These are phyloP conservation scores for Acanthurus lineatus DNA, from an alignment of 2,797 vertebrate genomes.

Conservation along the genomic window DNA sequence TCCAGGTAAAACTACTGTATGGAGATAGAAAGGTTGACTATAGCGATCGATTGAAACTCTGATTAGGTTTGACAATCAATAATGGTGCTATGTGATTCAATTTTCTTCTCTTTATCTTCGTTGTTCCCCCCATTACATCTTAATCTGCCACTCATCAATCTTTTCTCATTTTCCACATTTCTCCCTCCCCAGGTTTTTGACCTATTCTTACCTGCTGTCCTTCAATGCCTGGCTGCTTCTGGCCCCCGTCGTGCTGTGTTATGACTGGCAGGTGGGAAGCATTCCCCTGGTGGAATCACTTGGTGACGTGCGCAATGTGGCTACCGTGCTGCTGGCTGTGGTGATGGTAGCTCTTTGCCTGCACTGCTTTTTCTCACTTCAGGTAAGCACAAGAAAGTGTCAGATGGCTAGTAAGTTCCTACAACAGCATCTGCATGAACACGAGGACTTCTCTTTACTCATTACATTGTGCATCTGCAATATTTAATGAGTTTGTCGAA, in stretches of 20 bases:
- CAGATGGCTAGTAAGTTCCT: neutral
- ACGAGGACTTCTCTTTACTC: neutral
- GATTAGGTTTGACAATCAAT: neutral
- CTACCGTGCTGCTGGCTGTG: conserved; percentile 86
- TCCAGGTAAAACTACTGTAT: too few species aligned
- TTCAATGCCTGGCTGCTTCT: conserved; percentile 96
- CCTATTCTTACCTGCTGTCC: conserved; percentile 94
- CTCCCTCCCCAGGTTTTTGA: conserved; percentile 87
- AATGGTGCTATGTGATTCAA: neutral
- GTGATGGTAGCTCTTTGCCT: conserved; percentile 86
- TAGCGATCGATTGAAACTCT: neutral
- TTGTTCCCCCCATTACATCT: neutral
- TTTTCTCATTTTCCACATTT: neutral
- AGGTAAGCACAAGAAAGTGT: conserved; percentile 82
- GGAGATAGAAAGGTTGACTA: too few species aligned
- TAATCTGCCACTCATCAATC: neutral
- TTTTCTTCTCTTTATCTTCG: neutral
- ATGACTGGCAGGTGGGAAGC: conserved; percentile 99
- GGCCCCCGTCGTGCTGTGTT: conserved; percentile 92
- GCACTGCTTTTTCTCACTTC: conserved; percentile 87
- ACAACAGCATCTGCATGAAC: neutral
- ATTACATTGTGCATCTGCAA: neutral
- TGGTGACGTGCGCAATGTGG: conserved; percentile 89
- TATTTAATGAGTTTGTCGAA: neutral
- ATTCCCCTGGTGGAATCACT: conserved; percentile 94